phyloP scores from a whole-genome alignment of 2,797 vertebrate genomes.

The Acanthis flammea region DNA sequence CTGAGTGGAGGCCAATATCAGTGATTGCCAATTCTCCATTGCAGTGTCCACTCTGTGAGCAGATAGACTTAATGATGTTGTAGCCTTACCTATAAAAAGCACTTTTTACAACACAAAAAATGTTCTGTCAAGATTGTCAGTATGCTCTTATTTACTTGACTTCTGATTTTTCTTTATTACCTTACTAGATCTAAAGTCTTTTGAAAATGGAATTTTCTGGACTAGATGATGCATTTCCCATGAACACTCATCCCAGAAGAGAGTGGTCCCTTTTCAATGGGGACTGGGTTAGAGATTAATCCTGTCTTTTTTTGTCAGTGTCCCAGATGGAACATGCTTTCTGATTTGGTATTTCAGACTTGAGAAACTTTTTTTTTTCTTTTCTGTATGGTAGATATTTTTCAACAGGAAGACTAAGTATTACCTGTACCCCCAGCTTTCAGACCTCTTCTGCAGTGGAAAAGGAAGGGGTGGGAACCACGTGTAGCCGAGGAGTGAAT shows the following conservation, averaged over 20 bases:
- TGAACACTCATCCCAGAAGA: background rate
- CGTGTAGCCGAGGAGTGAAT: background rate
- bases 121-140: background rate
- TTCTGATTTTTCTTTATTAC: background rate
- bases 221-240: background rate
- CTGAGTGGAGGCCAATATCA: background rate
- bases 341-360: background rate
- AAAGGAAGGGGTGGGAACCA: background rate
- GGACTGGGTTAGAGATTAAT: background rate
- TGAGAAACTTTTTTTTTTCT: background rate
- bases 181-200: background rate
- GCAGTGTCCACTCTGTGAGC: background rate
- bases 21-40: background rate
- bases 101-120: background rate
- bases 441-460: background rate
- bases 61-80: background rate
- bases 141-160: background rate
- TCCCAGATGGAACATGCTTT: background rate
- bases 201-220: background rate
- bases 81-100: background rate
- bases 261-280: background rate
- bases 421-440: background rate
- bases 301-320: background rate
- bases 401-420: background rate
- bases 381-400: background rate